A percentile compares a stretch with the other conserved stretches of the same genome.
Evolutionary conservation across 2,797 vertebrate species (phyloP).

Genomic region (Sebastes cheni): DNA sequence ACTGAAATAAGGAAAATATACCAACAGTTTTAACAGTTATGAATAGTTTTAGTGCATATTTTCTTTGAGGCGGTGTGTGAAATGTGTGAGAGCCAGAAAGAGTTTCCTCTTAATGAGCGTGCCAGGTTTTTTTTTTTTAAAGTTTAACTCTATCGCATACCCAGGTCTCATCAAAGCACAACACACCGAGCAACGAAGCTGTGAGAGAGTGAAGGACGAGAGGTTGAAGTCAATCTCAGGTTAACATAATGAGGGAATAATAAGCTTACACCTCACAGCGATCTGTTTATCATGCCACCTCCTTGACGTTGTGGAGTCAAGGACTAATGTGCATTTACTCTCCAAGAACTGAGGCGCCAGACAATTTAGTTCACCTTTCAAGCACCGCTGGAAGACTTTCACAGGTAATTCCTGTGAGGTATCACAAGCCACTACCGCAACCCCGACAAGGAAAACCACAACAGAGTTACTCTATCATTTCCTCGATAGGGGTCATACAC

Average conservation of each 20-base stretch:
- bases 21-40: not conserved
- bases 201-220: constrained; percentile 9
- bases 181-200: constrained; percentile 15
- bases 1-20: not conserved
- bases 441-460: not conserved
- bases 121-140: constrained; percentile 1
- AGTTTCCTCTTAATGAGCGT: constrained; percentile 40
- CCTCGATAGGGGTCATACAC: not conserved
- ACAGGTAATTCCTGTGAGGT: not conserved
- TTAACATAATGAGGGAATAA: constrained; percentile 39
- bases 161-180: constrained; percentile 34
- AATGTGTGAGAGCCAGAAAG: not conserved
- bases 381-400: not conserved
- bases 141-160: constrained; percentile 21
- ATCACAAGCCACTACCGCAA: not conserved
- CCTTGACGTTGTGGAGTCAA: constrained; percentile 39
- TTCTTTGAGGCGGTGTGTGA: not conserved
- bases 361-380: not conserved
- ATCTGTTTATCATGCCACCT: constrained; percentile 16
- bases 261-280: constrained; percentile 24
- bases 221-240: constrained; percentile 23
- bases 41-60: not conserved
- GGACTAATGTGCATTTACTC: constrained; percentile 10
- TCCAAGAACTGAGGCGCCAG: not conserved
- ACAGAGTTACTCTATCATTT: not conserved